phyloP scores from a whole-genome alignment of 2,888 invertebrate genomes.

The Himalopsyche japonica region DNA sequence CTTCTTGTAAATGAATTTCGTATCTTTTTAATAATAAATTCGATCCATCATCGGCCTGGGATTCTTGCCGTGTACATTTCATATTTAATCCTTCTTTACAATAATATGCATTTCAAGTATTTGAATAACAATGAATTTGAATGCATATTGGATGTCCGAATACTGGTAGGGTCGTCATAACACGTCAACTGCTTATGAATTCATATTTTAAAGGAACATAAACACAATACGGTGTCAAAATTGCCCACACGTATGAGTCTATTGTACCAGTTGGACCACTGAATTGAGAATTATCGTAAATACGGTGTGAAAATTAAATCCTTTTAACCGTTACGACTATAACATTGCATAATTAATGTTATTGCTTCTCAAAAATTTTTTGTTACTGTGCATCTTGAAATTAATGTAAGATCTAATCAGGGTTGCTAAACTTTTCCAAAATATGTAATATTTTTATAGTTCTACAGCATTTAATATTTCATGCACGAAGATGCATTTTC shows the following conservation, averaged over 20 bases:
- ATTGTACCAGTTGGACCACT: constrained; percentile 4
- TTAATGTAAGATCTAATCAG: too few species aligned
- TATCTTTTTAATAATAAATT: too few species aligned
- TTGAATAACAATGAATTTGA: constrained; percentile 27
- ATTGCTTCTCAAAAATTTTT: not conserved
- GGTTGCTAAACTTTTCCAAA: too few species aligned
- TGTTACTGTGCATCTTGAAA: too few species aligned
- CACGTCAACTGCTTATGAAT: constrained; percentile 38
- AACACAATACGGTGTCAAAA: constrained; percentile 22
- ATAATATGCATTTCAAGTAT: constrained; percentile 38
- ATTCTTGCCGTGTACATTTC: not conserved
- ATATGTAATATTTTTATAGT: too few species aligned
- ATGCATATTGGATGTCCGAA: not conserved
- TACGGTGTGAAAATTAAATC: constrained; percentile 39
- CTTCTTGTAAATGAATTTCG: too few species aligned
- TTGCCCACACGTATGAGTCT: constrained; percentile 23
- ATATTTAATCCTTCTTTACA: constrained; percentile 26
- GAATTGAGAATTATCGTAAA: constrained; percentile 25
- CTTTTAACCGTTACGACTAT: constrained; percentile 28
- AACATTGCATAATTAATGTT: not conserved
- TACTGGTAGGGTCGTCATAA: constrained; percentile 35
- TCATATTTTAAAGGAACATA: constrained; percentile 30
- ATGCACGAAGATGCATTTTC: too few species aligned
- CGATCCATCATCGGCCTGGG: not conserved
- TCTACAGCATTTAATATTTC: too few species aligned